These are phyloP conservation scores for Cremastinae sp. DNA, from an alignment of 2,888 invertebrate genomes.

Conservation along the genomic window DNA sequence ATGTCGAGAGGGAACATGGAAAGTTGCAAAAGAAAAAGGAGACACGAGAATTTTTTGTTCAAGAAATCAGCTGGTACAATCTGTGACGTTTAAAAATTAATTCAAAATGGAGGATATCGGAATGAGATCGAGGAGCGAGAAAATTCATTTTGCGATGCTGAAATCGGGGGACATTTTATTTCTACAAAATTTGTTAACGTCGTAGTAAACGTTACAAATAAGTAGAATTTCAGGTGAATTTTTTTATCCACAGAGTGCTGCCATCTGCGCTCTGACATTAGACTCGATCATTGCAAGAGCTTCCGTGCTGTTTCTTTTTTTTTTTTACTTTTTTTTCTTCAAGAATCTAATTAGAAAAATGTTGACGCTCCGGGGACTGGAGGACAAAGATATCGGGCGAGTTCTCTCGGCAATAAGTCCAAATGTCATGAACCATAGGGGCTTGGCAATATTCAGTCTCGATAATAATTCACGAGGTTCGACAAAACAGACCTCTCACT, in stretches of 20 bases:
- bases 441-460: slow-evolving; percentile 12
- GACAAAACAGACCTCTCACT: slow-evolving; percentile 48
- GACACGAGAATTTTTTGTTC: slow-evolving; percentile 25
- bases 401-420: background rate
- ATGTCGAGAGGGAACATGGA: slow-evolving; percentile 48
- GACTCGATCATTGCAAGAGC: slow-evolving; percentile 52
- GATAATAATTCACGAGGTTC: slow-evolving; percentile 50
- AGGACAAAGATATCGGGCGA: slow-evolving; percentile 8
- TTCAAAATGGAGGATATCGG: background rate
- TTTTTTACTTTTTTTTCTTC: too few species aligned
- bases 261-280: slow-evolving; percentile 79
- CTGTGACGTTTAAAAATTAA: slow-evolving; percentile 63
- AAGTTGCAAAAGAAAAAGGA: slow-evolving; percentile 57
- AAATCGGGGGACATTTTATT: background rate
- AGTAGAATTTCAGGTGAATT: slow-evolving; percentile 69
- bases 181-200: background rate
- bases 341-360: slow-evolving; percentile 49
- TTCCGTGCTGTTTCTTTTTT: slow-evolving; percentile 41
- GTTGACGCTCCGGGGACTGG: slow-evolving; percentile 4
- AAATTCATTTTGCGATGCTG: background rate
- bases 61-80: slow-evolving; percentile 66
- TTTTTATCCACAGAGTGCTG: slow-evolving; percentile 70
- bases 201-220: slow-evolving; percentile 49
- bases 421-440: slow-evolving; percentile 12
- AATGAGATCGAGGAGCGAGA: background rate